Conservation (phyloP, 2,797 vertebrate genomes). For the Manis crassicaudata region DNA sequence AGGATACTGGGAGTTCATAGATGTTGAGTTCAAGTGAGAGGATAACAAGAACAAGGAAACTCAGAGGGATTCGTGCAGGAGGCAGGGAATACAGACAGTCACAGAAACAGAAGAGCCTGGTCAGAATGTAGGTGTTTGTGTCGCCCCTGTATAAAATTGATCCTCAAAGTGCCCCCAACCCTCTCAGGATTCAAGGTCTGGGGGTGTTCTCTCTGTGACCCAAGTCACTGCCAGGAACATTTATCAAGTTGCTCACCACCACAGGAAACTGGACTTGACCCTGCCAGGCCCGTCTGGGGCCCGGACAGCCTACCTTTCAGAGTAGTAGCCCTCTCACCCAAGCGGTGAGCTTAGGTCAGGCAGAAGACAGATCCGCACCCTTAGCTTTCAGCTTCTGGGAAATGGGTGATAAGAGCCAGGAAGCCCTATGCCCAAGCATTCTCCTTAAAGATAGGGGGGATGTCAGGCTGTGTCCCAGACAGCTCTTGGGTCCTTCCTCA, state of each 20-base stretch:
- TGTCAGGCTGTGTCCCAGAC: not conserved
- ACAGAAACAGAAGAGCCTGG: not conserved
- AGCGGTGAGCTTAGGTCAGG: not conserved
- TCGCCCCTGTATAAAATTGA: not conserved
- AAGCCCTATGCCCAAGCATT: not conserved
- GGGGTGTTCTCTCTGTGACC: not conserved
- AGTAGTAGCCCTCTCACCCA: not conserved
- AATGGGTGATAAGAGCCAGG: not conserved
- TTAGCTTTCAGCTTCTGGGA: not conserved
- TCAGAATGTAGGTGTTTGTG: not conserved
- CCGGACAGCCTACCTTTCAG: not conserved
- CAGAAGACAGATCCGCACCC: not conserved
- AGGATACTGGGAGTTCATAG: not conserved
- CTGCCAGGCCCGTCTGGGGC: not conserved
- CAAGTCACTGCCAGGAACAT: not conserved
- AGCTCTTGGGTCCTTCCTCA: not conserved
- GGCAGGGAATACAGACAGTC: not conserved
- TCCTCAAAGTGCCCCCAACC: too few species aligned
- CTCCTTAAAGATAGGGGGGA: not conserved
- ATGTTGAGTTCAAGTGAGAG: not conserved
- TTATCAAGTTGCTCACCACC: not conserved
- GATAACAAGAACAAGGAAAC: not conserved
- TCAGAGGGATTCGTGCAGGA: not conserved
- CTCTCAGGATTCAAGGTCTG: not conserved
- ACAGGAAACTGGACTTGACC: not conserved